phyloP scores from a whole-genome alignment of 2,888 invertebrate genomes.

The Dryadula phaetusa region DNA sequence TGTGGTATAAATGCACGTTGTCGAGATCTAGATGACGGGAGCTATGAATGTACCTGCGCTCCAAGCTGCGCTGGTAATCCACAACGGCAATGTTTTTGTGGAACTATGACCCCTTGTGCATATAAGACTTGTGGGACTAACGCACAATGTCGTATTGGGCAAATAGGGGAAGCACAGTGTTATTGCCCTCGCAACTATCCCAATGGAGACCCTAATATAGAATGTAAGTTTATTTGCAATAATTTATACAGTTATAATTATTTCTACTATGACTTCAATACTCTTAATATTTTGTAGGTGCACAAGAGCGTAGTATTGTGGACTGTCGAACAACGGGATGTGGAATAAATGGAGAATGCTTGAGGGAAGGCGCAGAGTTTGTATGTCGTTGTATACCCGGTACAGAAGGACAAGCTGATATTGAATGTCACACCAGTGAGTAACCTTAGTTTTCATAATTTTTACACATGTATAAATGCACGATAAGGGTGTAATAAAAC shows the following conservation, averaged over 20 bases:
- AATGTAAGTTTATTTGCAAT: constrained; percentile 89
- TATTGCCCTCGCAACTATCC: constrained; percentile 93
- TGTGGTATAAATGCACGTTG: constrained; percentile 94
- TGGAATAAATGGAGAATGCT: constrained; percentile 93
- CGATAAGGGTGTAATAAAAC: constrained; percentile 52
- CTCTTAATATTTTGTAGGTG: constrained; percentile 67
- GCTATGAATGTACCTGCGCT: constrained; percentile 92
- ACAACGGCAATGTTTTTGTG: constrained; percentile 91
- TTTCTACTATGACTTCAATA: background rate
- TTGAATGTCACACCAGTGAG: constrained; percentile 87
- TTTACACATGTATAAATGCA: constrained; percentile 81
- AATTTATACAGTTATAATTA: background rate
- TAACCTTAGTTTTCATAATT: constrained; percentile 50
- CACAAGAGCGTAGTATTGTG: constrained; percentile 83
- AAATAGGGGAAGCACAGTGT: constrained; percentile 90
- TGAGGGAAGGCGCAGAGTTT: constrained; percentile 92
- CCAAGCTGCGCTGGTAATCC: constrained; percentile 93
- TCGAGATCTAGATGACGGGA: constrained; percentile 88
- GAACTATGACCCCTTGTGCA: constrained; percentile 90
- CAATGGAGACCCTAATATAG: constrained; percentile 92
- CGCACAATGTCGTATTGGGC: constrained; percentile 90
- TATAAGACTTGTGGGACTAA: constrained; percentile 92
- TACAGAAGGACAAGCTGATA: constrained; percentile 88
- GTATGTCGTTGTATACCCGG: constrained; percentile 92
- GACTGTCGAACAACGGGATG: constrained; percentile 95